phyloP scores from a whole-genome alignment of 2,888 invertebrate species.

The Tinea pellionella region DNA sequence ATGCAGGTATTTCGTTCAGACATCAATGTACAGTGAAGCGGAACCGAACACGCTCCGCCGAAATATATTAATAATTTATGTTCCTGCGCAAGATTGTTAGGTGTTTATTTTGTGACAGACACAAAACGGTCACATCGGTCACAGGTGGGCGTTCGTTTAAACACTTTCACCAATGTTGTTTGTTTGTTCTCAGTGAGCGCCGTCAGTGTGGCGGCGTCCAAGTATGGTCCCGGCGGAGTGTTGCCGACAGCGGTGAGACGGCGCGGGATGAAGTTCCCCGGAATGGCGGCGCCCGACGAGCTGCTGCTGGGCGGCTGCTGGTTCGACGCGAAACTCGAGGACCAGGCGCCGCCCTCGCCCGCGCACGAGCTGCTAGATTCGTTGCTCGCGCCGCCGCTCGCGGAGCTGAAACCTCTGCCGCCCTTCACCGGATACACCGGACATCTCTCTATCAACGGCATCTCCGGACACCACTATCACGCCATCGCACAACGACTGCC shows the following conservation, averaged over 20 bases:
- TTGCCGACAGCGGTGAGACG: conserved; percentile 41
- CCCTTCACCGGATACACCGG: conserved; percentile 90
- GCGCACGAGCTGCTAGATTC: conserved; percentile 79
- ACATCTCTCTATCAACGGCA: conserved; percentile 87
- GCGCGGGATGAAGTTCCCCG: conserved; percentile 73
- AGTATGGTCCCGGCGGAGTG: conserved; percentile 60
- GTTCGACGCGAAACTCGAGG: conserved; percentile 72
- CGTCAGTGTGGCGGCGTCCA: conserved; percentile 64
- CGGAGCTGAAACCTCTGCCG: conserved; percentile 84
- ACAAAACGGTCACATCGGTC: no score
- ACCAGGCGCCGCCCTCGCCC: conserved; percentile 42
- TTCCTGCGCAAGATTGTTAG: not conserved
- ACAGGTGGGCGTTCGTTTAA: no score
- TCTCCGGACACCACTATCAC: conserved; percentile 88
- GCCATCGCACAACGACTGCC: conserved; percentile 82
- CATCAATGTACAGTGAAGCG: conserved; percentile 41
- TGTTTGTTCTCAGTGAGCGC: conserved; percentile 45
- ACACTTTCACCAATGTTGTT: not conserved
- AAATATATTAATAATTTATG: conserved; percentile 19
- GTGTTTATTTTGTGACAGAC: not conserved
- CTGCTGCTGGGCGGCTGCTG: conserved; percentile 79
- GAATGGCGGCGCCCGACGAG: conserved; percentile 66
- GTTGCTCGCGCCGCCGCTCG: conserved; percentile 74
- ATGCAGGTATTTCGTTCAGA: not conserved
- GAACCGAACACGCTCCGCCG: conserved; percentile 30